These are phyloP conservation scores for Bombyx huttoni DNA, from an alignment of 2,888 invertebrate species.

Conservation along the genomic window DNA sequence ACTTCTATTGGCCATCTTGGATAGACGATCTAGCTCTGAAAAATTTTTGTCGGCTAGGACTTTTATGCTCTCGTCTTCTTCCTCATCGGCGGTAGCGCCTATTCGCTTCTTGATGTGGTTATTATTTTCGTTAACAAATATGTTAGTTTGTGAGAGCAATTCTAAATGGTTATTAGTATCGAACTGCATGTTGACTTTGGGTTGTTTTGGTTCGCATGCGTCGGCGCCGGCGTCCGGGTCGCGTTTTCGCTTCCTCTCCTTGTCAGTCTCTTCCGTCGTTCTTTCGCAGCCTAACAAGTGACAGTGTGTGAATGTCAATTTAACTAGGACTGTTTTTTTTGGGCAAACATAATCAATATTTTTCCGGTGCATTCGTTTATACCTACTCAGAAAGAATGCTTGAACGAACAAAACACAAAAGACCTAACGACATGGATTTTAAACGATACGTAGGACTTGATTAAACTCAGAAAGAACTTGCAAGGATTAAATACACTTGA, in stretches of 20 bases:
- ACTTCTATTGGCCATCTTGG: conserved; percentile 61
- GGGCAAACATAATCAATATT: background rate
- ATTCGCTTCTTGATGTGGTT: conserved; percentile 55
- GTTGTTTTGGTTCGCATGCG: conserved; percentile 10
- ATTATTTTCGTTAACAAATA: conserved; percentile 55
- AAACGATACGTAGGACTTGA: too few species aligned
- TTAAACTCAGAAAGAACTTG: too few species aligned
- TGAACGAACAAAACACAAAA: too few species aligned
- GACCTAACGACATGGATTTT: too few species aligned
- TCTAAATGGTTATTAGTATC: conserved; percentile 44
- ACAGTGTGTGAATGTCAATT: background rate
- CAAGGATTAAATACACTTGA: too few species aligned
- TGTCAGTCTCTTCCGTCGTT: conserved; percentile 75
- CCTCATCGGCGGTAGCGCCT: conserved; percentile 23
- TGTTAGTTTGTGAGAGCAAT: conserved; percentile 56
- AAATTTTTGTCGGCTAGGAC: conserved; percentile 59
- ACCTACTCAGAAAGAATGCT: too few species aligned
- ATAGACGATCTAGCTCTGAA: conserved; percentile 51
- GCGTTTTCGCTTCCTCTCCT: conserved; percentile 73
- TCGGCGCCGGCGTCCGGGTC: conserved; percentile 26
- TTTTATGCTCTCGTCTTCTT: conserved; percentile 41
- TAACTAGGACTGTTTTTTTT: conserved; percentile 1
- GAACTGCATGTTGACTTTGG: conserved; percentile 20
- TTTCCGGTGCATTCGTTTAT: too few species aligned
- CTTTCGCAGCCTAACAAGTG: conserved; percentile 71